Percentiles rank a stretch among this genome's conserved stretches.
Conservation (phyloP, 2,888 invertebrate species). For the Tholera decimalis region DNA sequence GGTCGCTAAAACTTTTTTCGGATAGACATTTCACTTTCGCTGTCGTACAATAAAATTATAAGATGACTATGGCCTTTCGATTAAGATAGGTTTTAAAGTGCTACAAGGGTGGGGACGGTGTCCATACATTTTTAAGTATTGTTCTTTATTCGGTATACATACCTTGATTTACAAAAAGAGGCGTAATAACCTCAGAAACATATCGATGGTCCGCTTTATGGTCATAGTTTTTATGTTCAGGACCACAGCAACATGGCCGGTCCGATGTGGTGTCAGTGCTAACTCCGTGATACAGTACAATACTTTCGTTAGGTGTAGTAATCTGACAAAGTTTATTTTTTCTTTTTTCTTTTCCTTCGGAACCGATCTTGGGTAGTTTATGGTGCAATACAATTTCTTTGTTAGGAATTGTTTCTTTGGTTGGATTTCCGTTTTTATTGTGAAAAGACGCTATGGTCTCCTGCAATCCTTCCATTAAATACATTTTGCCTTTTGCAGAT, state of each 20-base stretch:
- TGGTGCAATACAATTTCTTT: neutral
- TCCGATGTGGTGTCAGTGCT: constrained; percentile 76
- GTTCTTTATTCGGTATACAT: too few species aligned
- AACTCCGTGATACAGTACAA: constrained; percentile 36
- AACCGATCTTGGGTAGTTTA: neutral
- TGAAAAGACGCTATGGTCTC: constrained; percentile 5
- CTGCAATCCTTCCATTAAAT: constrained; percentile 38
- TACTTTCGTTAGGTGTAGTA: constrained; percentile 12
- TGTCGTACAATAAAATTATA: too few species aligned
- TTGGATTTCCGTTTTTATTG: neutral
- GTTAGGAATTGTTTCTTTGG: neutral
- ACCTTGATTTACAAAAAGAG: constrained; percentile 70
- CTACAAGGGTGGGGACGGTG: too few species aligned
- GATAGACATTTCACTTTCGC: too few species aligned
- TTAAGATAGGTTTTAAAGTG: too few species aligned
- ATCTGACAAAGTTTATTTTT: constrained; percentile 50
- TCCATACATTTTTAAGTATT: too few species aligned
- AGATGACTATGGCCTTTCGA: too few species aligned
- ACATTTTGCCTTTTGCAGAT: constrained; percentile 48
- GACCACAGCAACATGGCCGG: constrained; percentile 70
- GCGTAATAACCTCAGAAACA: constrained; percentile 71
- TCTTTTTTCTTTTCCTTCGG: constrained; percentile 5
- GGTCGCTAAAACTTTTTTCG: too few species aligned
- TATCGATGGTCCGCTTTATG: constrained; percentile 58
- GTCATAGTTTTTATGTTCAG: neutral